These are phyloP conservation scores for Quadriops clusia DNA, from an alignment of 2,888 invertebrate genomes.

Conservation along the genomic window DNA sequence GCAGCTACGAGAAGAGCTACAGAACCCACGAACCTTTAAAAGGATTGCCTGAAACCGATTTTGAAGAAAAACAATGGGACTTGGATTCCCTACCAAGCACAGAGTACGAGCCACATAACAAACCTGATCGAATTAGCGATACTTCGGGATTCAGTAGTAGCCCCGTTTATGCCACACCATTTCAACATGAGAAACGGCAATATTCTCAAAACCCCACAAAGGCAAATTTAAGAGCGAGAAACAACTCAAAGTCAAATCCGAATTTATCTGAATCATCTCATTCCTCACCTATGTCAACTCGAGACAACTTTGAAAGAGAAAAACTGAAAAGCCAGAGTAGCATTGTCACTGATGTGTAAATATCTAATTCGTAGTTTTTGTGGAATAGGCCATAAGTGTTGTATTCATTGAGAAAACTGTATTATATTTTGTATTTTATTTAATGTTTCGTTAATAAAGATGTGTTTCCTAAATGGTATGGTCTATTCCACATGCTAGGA, in stretches of 20 bases:
- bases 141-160: constrained; percentile 6
- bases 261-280: too few species aligned
- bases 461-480: constrained; percentile 15
- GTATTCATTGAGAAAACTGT: not conserved
- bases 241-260: too few species aligned
- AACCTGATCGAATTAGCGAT: constrained; percentile 1
- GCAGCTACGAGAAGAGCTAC: constrained; percentile 71
- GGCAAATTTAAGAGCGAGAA: too few species aligned
- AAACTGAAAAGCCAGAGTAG: constrained; percentile 29
- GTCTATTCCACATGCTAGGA: constrained; percentile 33
- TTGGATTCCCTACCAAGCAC: constrained; percentile 38
- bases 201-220: too few species aligned
- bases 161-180: too few species aligned
- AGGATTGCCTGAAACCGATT: constrained; percentile 60
- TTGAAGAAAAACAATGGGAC: constrained; percentile 73
- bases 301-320: too few species aligned
- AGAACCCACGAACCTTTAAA: constrained; percentile 71
- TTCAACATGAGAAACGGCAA: too few species aligned
- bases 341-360: constrained; percentile 29
- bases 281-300: too few species aligned
- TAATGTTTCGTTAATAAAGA: constrained; percentile 17
- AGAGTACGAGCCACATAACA: constrained; percentile 11
- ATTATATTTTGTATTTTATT: constrained; percentile 9
- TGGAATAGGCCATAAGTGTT: not conserved
- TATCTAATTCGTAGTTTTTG: not conserved